Conservation (phyloP, 30 jellyfish, hydroid and myxozoan genomes). For the Cassiopea andromeda region DNA sequence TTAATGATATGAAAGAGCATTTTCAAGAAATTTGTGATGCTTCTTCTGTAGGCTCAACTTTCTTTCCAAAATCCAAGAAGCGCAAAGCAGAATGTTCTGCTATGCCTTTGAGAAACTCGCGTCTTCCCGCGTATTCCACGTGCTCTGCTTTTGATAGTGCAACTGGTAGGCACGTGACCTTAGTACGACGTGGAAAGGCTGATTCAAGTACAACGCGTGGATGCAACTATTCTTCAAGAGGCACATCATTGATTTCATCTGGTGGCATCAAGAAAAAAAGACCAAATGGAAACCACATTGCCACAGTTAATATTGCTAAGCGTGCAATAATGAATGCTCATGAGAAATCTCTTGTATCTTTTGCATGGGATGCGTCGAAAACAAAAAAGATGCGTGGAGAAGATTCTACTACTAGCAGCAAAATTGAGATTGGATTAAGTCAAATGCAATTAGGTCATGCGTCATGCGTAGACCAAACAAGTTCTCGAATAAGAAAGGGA, state of each 20-base stretch:
- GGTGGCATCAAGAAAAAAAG: not conserved
- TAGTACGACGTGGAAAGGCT: not conserved
- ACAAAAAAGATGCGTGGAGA: not conserved
- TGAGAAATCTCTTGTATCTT: not conserved
- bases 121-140: not conserved
- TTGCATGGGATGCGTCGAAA: not conserved
- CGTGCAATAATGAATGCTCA: conserved; percentile 9
- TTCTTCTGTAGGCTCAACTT: not conserved
- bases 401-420: not conserved
- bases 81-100: not conserved
- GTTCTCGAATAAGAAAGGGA: not conserved
- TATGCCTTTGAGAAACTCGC: not conserved
- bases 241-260: not conserved
- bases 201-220: not conserved
- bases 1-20: conserved; percentile 9
- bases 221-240: not conserved
- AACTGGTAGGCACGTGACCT: not conserved
- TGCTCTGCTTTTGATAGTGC: not conserved
- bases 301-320: not conserved
- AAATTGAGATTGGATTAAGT: not conserved
- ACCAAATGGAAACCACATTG: not conserved
- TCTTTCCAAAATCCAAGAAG: not conserved
- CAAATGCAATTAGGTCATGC: not conserved
- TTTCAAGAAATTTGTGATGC: conserved; percentile 1
- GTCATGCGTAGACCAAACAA: not conserved